Base-by-base conservation (phyloP, 1,140 invertebrate species). In the Belonocnema kinseyi region DNA sequence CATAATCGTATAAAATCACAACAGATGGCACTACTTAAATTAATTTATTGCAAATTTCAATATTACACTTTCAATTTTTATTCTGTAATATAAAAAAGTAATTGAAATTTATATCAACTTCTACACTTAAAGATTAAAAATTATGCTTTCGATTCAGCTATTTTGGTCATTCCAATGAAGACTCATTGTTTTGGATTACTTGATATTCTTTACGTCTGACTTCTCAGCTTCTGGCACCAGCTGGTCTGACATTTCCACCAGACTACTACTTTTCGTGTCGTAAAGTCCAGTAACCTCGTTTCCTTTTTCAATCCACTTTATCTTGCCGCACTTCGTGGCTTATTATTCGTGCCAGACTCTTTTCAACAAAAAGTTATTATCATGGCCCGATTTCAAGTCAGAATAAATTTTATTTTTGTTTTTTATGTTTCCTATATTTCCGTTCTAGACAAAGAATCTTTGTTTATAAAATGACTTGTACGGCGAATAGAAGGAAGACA, bases 281-380 rank as follows among this genome's bases (percentile, higher is more conserved):
- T 61, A 61, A 61, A 61, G 21, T 61, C 19, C 58, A 61, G 58
- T 33, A 26, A 61, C 58, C 58, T 61, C 58, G 58, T 33, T 33
- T 61, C 21, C 33, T 61, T 61, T 33, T 61, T 61, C 21, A 61
- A 61, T 61, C 58, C 11, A 61, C 56, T 61, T 21, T 10, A 14
- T 12, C 13, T 21, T 61, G 2, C 11, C 21, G 21, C 7, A 14
- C 40, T 26, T 21, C 14, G 54, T 12, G 6, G 21, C 21, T 13
- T 61, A 19, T 56, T 19, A 56, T n/a, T 26, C 21, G 21, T 61
- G 26, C 33, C 14, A 61, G 58, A 61, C 33, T 61, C 5, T 61
- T 61, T 61, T 12, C 19, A 21, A 13, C 21, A 61, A 61, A 61
- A 61, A 33, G 21, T 33, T 61, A 13, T 33, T 61, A 13, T 61